phyloP scores from a whole-genome alignment of 2,113 vertebrate species.

The pig (Sus scrofa) region DNA sequence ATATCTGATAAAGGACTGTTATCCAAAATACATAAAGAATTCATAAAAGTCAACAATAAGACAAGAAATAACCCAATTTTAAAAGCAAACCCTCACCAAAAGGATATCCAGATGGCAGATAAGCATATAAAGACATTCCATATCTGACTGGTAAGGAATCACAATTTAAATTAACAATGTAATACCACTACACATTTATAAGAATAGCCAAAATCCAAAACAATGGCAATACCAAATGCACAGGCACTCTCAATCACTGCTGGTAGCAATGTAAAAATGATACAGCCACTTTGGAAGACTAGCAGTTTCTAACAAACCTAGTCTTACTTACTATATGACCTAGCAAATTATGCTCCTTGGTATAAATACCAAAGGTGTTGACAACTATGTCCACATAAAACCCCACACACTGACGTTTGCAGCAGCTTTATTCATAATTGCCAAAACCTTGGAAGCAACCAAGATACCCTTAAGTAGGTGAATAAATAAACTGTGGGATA shows the following conservation, averaged over 20 bases:
- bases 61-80: not conserved
- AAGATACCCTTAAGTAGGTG: not conserved
- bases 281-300: not conserved
- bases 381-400: not conserved
- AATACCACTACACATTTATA: not conserved
- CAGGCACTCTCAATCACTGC: not conserved
- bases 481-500: not conserved
- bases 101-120: not conserved
- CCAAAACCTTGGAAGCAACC: not conserved
- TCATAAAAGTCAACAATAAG: not conserved
- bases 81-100: not conserved
- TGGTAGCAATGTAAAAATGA: not conserved
- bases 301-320: constrained; percentile 5
- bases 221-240: not conserved
- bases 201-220: not conserved
- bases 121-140: not conserved
- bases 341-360: not conserved
- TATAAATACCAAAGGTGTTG: not conserved
- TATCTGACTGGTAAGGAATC: not conserved
- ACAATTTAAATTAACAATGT: not conserved
- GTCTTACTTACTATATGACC: not conserved
- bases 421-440: not conserved
- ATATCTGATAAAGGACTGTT: constrained; percentile 3
- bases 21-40: constrained; percentile 32
- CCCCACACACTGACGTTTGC: not conserved